These are phyloP conservation scores for Aphis craccivora DNA, from an alignment of 1,140 invertebrate genomes.

Conservation along the genomic window DNA sequence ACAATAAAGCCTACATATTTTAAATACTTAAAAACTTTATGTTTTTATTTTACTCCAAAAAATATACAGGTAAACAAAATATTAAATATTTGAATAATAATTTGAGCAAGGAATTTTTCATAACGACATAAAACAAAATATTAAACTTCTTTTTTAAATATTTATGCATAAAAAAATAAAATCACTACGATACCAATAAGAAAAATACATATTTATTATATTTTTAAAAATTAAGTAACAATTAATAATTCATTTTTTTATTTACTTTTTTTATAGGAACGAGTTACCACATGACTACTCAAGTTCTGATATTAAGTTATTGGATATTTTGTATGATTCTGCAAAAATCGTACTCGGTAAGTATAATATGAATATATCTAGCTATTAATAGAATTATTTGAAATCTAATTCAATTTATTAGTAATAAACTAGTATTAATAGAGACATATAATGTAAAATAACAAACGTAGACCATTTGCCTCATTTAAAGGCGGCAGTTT, in stretches of 20 bases:
- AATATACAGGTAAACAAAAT: neutral
- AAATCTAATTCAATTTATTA: neutral
- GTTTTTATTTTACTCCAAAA: neutral
- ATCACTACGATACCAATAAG: neutral
- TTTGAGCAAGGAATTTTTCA: neutral
- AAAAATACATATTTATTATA: neutral
- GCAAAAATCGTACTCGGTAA: neutral
- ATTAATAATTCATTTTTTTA: neutral
- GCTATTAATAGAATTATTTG: neutral
- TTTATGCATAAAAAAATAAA: neutral
- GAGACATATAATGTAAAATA: neutral
- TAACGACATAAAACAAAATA: neutral
- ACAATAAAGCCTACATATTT: too few species aligned
- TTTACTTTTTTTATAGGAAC: neutral
- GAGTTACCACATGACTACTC: neutral
- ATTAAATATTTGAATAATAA: neutral
- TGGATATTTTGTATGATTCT: slow-evolving; percentile 17
- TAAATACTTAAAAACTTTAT: too few species aligned
- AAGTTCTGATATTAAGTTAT: neutral
- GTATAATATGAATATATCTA: neutral
- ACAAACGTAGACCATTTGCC: too few species aligned
- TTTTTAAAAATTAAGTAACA: neutral
- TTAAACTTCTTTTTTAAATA: too few species aligned
- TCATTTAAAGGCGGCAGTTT: too few species aligned
- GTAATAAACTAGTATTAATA: too few species aligned